These are phyloP conservation scores for Columba livia DNA, from an alignment of 2,113 vertebrate species.

Conservation along the genomic window DNA sequence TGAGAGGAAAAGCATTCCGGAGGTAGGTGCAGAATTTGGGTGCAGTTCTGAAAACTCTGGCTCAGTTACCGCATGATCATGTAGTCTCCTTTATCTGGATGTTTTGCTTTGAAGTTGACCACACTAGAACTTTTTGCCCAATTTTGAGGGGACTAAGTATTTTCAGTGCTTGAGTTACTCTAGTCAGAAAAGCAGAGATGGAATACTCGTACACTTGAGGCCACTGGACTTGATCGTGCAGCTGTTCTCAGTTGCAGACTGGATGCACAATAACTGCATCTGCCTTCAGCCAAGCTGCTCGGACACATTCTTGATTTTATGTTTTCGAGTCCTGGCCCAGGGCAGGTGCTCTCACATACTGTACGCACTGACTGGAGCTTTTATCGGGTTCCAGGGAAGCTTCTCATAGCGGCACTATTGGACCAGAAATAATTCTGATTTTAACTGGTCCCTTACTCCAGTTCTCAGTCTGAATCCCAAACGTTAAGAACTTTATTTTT, in stretches of 20 bases:
- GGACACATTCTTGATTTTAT: neutral
- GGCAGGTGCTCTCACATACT: neutral
- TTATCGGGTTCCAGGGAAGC: neutral
- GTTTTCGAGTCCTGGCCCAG: neutral
- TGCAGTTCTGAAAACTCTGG: neutral
- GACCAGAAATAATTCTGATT: neutral
- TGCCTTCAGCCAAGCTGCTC: neutral
- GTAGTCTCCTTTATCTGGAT: neutral
- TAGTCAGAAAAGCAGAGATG: neutral
- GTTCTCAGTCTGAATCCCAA: neutral
- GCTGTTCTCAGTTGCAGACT: neutral
- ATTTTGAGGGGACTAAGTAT: neutral
- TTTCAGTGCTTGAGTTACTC: neutral
- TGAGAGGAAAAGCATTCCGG: neutral
- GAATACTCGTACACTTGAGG: neutral
- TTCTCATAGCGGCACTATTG: neutral
- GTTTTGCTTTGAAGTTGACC: neutral
- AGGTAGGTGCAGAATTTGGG: neutral
- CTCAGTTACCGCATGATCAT: neutral
- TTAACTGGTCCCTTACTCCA: neutral
- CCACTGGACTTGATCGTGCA: neutral
- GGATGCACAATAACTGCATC: neutral
- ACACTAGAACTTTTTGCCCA: neutral
- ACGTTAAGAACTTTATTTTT: neutral
- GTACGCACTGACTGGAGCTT: neutral